These are phyloP conservation scores for Cataglyphis rosenhaueri DNA, from an alignment of 2,888 invertebrate species.

Conservation along the genomic window DNA sequence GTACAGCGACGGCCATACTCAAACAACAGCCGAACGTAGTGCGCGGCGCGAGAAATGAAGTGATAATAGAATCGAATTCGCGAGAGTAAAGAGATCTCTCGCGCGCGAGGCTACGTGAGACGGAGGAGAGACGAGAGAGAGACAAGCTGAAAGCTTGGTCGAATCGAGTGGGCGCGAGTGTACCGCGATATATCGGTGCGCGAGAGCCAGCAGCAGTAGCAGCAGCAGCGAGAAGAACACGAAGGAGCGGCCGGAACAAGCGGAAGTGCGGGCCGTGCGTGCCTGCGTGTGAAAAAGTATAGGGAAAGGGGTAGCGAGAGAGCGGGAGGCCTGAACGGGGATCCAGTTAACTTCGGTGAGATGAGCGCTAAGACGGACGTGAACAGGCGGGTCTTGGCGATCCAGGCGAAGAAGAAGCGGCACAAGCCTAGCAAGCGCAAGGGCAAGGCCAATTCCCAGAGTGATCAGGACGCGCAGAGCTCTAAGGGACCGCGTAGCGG, in stretches of 20 bases:
- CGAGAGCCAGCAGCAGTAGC: neutral
- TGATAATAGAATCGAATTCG: conserved; percentile 64
- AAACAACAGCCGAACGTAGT: conserved; percentile 81
- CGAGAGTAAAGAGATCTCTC: conserved; percentile 4
- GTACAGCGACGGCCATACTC: conserved; percentile 80
- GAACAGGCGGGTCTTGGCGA: conserved; percentile 96
- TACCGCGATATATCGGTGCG: conserved; percentile 23
- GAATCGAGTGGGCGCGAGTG: conserved; percentile 23
- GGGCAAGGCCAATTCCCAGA: conserved; percentile 89
- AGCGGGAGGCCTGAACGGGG: conserved; percentile 64
- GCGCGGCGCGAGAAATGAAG: conserved; percentile 75
- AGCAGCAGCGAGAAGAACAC: conserved; percentile 5
- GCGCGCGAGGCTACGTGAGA: conserved; percentile 32
- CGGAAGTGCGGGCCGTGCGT: conserved; percentile 53
- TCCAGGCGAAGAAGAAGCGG: conserved; percentile 96
- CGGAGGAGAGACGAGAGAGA: conserved; percentile 34
- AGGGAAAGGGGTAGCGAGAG: neutral
- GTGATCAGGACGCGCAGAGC: conserved; percentile 83
- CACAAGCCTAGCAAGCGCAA: conserved; percentile 95
- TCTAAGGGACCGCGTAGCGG: conserved; percentile 75
- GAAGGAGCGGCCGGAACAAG: conserved; percentile 55
- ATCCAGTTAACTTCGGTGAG: conserved; percentile 61
- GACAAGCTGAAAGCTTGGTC: conserved; percentile 12
- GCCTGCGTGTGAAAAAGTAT: conserved; percentile 21
- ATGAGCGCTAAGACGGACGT: conserved; percentile 97